Evolutionary conservation across 64 coral and sea anemone genomes (phyloP), one percentile per base, ranked within the genome.

Genomic region (Acropora yongei): DNA sequence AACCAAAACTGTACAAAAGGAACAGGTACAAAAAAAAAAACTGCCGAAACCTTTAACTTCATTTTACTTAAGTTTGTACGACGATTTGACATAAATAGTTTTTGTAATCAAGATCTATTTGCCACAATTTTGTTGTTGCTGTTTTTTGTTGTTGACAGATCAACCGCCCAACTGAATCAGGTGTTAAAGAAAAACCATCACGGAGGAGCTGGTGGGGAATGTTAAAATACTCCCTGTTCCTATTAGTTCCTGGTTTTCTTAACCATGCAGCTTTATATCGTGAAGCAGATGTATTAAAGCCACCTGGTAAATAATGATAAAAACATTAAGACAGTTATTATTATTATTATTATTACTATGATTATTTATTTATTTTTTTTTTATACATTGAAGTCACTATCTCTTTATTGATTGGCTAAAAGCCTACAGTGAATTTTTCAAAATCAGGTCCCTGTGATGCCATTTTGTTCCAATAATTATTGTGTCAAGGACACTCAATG

Each of bases 181-280:
- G 72, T 5, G 45, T 4, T 20, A 11, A 44, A 2, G n/a, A 72
- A 9, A 72, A 85, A 71, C 61, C 69, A 8, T 48, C 41, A 68
- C 69, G 16, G 16, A 30, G 63, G 0, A 85, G 55, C 44, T 91
- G 55, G 47, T 77, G 47, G 80, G 89, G 84, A 46, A 65, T 91
- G 60, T 87, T 79, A 20, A 95, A 91, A 78, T 95, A 88, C 72
- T 58, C 91, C 86, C 71, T 95, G 16, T 13, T 95, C 11, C 50
- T 91, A 8, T 77, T 95, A 44, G 61, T 91, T 50, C 94, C 94
- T 75, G 89, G 75, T 75, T 91, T 95, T 50, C 77, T 95, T 20
- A 95, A 95, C 72, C 89, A 95, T 77, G 94, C 94, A 2, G 89
- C 89, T 11, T 53, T 95, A 10, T 80, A 82, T 4, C 58, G 89